Evolutionary conservation across 1,140 invertebrate genomes (phyloP), one percentile per base, ranked within the genome.

Genomic region (Campodea augens): DNA sequence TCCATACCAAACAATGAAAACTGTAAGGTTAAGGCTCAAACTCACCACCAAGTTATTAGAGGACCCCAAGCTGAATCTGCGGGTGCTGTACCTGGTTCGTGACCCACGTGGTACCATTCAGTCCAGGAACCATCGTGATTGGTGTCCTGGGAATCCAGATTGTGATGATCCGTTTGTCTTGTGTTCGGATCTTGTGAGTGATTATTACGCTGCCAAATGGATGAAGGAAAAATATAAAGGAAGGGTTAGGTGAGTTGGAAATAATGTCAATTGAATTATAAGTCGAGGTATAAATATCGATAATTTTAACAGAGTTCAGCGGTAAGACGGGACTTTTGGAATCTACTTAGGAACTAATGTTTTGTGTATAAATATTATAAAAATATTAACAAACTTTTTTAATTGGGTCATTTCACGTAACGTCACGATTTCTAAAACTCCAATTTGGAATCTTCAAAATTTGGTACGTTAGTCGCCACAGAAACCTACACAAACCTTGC

Each of bases 71-170:
- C 43, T 45, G 22, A 58, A 59, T n/a, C 27, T 32, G 27, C 7
- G 27, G 43, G 49, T 64, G 13, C 24, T 63, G 5, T 55, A 60
- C 32, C 43, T 63, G 15, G 58, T 61, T 0, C 45, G 61, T 21
- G 61, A 64, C 52, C 61, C 61, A 1, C 52, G 61, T 18, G 61
- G 56, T 7, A 60, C 60, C 5, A 45, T 60, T 29, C 58, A 57
- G 38, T 63, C 61, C 4, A 49, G 61, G 15, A 36, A 15, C 7
- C 38, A 25, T n/a, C 37, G 40, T n/a, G 44, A 45, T n/a, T 63
- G 61, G 61, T 64, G 61, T 27, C 51, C 45, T 13, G 38, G 47
- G 18, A 47, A 54, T n/a, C 48, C 48, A 5, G 53, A 56, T 25
- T 63, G 61, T 46, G 42, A 50, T 7, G 51, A 61, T 38, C 46